Base-by-base conservation (phyloP, 2,888 invertebrate species). In the Atethmia centrago region DNA sequence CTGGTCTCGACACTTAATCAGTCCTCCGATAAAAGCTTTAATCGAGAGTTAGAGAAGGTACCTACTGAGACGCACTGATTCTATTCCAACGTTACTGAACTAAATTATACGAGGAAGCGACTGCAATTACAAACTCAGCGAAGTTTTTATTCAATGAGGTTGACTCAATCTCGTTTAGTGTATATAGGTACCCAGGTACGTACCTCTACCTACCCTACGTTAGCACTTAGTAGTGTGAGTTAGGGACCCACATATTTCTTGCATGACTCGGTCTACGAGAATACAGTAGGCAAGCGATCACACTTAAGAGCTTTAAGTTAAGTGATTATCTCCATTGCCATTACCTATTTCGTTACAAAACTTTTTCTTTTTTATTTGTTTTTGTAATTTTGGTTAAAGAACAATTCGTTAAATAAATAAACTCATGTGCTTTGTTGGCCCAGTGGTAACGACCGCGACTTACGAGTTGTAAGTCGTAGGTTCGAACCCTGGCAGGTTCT, bases 1-100 rank as follows among this genome's bases (percentile, higher is more conserved):
- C 93, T 90, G 91, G 93, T 92, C 93, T 95, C 95, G 95, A 95
- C 95, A 96, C 95, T 96, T 96, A 96, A 96, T 96, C 96, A 95
- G 95, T 94, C 93, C 93, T 92, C 92, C 93, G 95, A 95, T 95
- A 95, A 95, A 96, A 95, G 95, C 95, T 94, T 95, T 95, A 95
- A 95, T 95, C 96, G 94, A 89, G 94, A 94, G 92, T 94, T 94
- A 93, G 93, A 91, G 90, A 77, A 84, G 83, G 89, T 93, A 94
- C 92, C 92, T 91, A 92, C 90, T 85, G 80, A 86, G 88, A 90
- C 90, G 90, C 88, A 92, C 92, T 93, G 92, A 92, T 92, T 93
- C 91, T 89, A 89, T 91, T 90, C 90, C 88, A 83, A 88, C 90
- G 88, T 91, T 88, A 88, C 90, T 86, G 90, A 90, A 92, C 91